Evolutionary conservation across 2,113 vertebrate genomes (phyloP).

Genomic region (Leptobrachium ailaonicum): DNA sequence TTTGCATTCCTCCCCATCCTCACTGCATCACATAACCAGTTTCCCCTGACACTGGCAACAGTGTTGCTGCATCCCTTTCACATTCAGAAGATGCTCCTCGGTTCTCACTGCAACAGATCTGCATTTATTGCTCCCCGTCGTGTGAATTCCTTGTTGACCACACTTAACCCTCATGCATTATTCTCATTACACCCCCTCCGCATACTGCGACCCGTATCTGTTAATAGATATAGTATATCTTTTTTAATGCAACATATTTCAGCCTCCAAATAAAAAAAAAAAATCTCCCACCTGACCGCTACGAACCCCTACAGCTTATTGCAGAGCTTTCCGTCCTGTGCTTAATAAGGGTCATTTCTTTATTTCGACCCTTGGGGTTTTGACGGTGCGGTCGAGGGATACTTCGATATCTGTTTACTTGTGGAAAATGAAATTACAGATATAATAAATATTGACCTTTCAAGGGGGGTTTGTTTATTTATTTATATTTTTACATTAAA

Average conservation of each 20-base stretch:
- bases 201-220: not conserved
- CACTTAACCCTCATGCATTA: not conserved
- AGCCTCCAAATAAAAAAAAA: not conserved
- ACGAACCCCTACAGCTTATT: not conserved
- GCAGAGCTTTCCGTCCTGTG: not conserved
- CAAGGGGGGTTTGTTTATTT: too few species aligned
- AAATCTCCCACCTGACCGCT: not conserved
- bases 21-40: not conserved
- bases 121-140: not conserved
- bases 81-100: not conserved
- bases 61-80: conserved; percentile 16
- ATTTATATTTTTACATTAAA: too few species aligned
- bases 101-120: not conserved
- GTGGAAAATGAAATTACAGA: too few species aligned
- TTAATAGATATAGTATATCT: not conserved
- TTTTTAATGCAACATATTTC: not conserved
- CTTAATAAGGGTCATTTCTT: not conserved
- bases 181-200: not conserved
- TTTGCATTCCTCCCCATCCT: conserved; percentile 12
- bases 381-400: too few species aligned
- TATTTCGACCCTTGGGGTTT: too few species aligned
- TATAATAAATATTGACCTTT: too few species aligned
- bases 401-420: too few species aligned
- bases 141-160: not conserved
- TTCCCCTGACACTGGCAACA: not conserved